phyloP scores from a whole-genome alignment of 1,140 invertebrate species.

The Papilio machaon region DNA sequence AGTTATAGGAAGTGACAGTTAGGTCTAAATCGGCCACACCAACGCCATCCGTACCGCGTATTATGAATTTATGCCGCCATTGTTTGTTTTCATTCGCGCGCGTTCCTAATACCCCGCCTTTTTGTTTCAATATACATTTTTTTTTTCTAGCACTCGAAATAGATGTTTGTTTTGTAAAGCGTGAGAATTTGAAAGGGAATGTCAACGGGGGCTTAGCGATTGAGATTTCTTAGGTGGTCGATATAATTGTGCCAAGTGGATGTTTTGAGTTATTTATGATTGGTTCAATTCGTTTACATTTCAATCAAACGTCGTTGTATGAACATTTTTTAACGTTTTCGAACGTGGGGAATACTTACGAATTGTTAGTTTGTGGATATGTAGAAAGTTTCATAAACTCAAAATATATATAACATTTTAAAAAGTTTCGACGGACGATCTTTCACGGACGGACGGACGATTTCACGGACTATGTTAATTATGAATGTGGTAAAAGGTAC shows the following conservation, averaged over 20 bases:
- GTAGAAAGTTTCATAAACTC: conserved; percentile 21
- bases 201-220: conserved; percentile 55
- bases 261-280: conserved; percentile 34
- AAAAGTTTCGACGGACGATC: too few species aligned
- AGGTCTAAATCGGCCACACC: conserved; percentile 44
- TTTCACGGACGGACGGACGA: too few species aligned
- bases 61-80: conserved; percentile 58
- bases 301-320: background rate
- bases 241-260: conserved; percentile 37
- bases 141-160: conserved; percentile 60
- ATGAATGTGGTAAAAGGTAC: too few species aligned
- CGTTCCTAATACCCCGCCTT: conserved; percentile 59
- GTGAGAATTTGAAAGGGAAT: conserved; percentile 66
- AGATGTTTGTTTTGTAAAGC: conserved; percentile 61
- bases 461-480: too few species aligned
- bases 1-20: conserved; percentile 40
- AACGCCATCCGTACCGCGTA: conserved; percentile 38
- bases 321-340: conserved; percentile 16
- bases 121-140: conserved; percentile 54
- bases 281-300: background rate
- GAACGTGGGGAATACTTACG: conserved; percentile 16
- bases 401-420: background rate
- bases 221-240: conserved; percentile 53
- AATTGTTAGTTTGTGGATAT: background rate
- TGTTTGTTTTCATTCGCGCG: conserved; percentile 67